Percentiles rank a stretch among this genome's conserved stretches.
Evolutionary conservation across 1,140 invertebrate genomes (phyloP).

Genomic region (Ceratitis capitata): DNA sequence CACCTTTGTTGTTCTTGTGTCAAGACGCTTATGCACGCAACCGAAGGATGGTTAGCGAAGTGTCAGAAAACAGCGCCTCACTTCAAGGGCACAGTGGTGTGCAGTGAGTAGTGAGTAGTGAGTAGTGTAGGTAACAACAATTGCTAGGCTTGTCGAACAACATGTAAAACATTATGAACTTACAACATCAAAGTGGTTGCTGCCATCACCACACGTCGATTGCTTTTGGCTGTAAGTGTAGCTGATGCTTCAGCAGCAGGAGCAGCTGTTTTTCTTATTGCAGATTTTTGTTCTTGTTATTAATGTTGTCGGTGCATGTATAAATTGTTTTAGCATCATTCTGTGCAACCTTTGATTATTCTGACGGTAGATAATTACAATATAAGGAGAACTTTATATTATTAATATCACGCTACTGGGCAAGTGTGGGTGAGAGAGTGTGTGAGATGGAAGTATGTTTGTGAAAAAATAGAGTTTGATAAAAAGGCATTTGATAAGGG

Average conservation of each 20-base stretch:
- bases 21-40: background rate
- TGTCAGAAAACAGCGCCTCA: background rate
- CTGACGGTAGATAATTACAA: background rate
- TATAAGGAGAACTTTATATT: background rate
- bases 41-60: background rate
- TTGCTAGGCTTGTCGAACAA: constrained; percentile 24
- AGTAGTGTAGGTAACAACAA: background rate
- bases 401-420: too few relatives aligned
- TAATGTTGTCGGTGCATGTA: background rate
- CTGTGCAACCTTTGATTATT: background rate
- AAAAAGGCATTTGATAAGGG: background rate
- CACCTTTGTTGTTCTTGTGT: too few relatives aligned
- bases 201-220: background rate
- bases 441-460: too few relatives aligned
- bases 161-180: constrained; percentile 36
- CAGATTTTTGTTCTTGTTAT: too few relatives aligned
- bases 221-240: background rate
- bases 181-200: background rate
- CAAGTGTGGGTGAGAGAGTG: too few relatives aligned
- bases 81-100: too few relatives aligned
- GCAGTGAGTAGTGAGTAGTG: background rate
- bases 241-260: too few relatives aligned
- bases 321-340: background rate
- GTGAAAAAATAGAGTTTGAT: background rate
- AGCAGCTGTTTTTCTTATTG: too few relatives aligned